phyloP scores from a whole-genome alignment of 2,888 invertebrate genomes.

The Hypena proboscidalis region DNA sequence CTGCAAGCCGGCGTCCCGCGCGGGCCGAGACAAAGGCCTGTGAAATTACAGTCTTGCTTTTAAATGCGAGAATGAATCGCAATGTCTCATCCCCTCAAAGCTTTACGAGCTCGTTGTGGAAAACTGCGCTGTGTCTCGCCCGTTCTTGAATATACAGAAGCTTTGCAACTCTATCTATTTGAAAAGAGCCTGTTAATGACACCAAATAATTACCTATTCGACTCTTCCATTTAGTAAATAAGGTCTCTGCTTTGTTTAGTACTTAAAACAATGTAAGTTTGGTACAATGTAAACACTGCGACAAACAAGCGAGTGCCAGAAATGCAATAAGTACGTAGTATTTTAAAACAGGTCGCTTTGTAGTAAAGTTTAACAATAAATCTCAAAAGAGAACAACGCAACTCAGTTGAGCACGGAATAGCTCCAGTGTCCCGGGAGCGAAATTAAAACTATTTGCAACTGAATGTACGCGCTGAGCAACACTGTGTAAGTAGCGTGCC shows the following conservation, averaged over 20 bases:
- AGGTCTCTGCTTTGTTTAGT: too few relatives aligned
- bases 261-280: background rate
- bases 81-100: constrained; percentile 81
- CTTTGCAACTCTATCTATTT: constrained; percentile 45
- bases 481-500: constrained; percentile 46
- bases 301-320: constrained; percentile 9
- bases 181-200: constrained; percentile 23
- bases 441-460: constrained; percentile 66
- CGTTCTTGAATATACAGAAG: constrained; percentile 61
- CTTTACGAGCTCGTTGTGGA: constrained; percentile 68
- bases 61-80: constrained; percentile 83
- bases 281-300: too few relatives aligned
- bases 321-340: constrained; percentile 28
- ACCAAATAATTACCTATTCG: constrained; percentile 16
- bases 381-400: constrained; percentile 38
- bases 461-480: constrained; percentile 43
- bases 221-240: background rate
- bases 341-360: constrained; percentile 33
- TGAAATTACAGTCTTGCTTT: constrained; percentile 83
- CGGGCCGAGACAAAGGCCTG: constrained; percentile 78
- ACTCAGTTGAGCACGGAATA: constrained; percentile 42
- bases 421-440: constrained; percentile 51
- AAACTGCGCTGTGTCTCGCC: constrained; percentile 51
- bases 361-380: constrained; percentile 53
- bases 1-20: constrained; percentile 62